These are phyloP conservation scores for Pionites leucogaster DNA, from an alignment of 2,113 vertebrate species.

Conservation along the genomic window DNA sequence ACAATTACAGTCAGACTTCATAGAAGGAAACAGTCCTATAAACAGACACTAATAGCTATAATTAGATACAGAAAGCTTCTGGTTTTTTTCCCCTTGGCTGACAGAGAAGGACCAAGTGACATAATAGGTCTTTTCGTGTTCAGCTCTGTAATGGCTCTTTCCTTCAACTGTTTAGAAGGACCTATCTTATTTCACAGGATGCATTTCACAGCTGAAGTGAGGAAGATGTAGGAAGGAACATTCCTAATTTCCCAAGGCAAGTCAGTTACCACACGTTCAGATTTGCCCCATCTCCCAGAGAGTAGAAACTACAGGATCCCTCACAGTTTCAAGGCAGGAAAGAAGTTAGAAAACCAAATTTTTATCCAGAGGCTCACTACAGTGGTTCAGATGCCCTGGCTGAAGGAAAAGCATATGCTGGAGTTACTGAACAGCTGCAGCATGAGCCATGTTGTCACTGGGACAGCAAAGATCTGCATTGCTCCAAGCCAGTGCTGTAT, in stretches of 20 bases:
- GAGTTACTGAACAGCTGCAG: neutral
- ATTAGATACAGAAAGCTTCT: conserved; percentile 8
- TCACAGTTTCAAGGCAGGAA: neutral
- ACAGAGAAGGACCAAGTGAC: neutral
- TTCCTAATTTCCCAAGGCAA: neutral
- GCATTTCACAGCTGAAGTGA: neutral
- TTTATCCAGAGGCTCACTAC: neutral
- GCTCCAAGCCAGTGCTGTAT: neutral
- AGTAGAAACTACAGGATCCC: neutral
- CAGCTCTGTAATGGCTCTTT: neutral
- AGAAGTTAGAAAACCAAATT: neutral
- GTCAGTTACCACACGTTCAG: neutral
- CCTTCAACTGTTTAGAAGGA: neutral
- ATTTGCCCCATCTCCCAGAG: neutral
- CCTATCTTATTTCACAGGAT: neutral
- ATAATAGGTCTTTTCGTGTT: neutral
- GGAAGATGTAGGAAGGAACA: neutral
- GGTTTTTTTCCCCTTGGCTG: neutral
- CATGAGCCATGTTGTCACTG: rapidly evolving
- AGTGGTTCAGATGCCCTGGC: neutral
- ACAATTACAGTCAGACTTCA: neutral
- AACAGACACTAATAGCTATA: neutral
- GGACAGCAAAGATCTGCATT: neutral
- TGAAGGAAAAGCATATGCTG: neutral
- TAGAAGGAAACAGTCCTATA: neutral